Evolutionary conservation across 2,797 vertebrate genomes (phyloP), one percentile per base, ranked within the genome.

Genomic region (Apogon talboti): DNA sequence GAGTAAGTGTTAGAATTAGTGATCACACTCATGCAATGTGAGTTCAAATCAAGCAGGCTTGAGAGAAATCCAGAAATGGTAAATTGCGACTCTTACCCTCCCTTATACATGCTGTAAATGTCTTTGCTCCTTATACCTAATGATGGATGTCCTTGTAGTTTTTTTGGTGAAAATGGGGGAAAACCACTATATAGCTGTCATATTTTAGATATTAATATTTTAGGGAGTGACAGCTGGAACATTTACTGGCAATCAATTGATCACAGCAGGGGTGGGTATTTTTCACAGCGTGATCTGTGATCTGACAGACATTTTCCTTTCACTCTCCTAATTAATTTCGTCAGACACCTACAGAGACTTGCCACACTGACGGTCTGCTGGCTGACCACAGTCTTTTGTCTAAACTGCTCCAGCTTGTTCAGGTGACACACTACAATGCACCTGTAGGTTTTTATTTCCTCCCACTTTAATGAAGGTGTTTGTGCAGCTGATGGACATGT

Each of bases 211-310:
- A 91, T 93, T 84, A 92, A 92, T 90, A 82, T 91, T 90, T 90
- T 79, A 92, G 83, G 44, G 67, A 66, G 79, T 87, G 86, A 86
- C 90, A 91, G 89, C 91, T 92, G 89, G 87, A 87, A 86, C 82
- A 72, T 93, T 93, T 91, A 91, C 86, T 83, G 81, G 76, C 87
- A 92, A 91, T 93, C 93, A 91, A 92, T 91, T 87, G 71, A 89
- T 87, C 90, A 59, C 91, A 89, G 91, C 79, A 76, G 89, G 92
- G 75, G 71, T 68, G 83, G 78, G 74, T 87, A 87, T 91, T 92
- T 90, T 92, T 90, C 90, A 66, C 87, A 87, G 89, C 55, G n/a
- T 88, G 89, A 88, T 83, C 78, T 71, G 70, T 79, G 86, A 87
- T 91, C 83, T 84, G 78, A 79, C 83, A 81, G 86, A 85, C 81